phyloP scores from a whole-genome alignment of 2,113 vertebrate species.

The Petroica traversi region DNA sequence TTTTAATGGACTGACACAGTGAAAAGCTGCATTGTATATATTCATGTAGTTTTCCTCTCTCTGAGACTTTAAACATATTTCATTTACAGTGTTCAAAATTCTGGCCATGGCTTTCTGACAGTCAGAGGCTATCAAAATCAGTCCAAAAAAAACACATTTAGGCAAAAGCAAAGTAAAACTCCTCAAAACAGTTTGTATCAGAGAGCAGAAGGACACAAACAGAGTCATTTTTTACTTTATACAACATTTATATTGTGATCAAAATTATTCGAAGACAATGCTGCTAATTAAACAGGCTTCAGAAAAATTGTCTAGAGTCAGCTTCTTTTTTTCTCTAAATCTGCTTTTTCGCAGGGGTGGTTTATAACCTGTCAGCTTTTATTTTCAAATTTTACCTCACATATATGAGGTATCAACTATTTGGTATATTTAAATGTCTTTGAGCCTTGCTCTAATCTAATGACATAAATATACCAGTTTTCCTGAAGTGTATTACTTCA shows the following conservation, averaged over 20 bases:
- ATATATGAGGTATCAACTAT: neutral
- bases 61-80: neutral
- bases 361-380: neutral
- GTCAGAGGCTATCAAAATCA: neutral
- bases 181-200: neutral
- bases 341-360: accelerated
- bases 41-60: neutral
- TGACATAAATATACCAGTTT: neutral
- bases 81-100: neutral
- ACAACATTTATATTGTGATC: neutral
- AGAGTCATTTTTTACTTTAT: neutral
- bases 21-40: neutral
- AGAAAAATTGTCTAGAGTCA: neutral
- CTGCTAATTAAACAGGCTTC: neutral
- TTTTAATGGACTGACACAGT: neutral
- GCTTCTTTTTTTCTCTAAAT: neutral
- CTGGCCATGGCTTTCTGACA: neutral
- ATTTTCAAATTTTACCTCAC: neutral
- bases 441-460: neutral
- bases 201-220: neutral
- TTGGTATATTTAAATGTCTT: neutral
- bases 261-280: neutral
- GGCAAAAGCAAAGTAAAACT: neutral
- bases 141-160: neutral
- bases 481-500: neutral